Evolutionary conservation across 2,113 vertebrate genomes (phyloP), one percentile per base, ranked within the genome.

Genomic region (Oncorhynchus clarkii): DNA sequence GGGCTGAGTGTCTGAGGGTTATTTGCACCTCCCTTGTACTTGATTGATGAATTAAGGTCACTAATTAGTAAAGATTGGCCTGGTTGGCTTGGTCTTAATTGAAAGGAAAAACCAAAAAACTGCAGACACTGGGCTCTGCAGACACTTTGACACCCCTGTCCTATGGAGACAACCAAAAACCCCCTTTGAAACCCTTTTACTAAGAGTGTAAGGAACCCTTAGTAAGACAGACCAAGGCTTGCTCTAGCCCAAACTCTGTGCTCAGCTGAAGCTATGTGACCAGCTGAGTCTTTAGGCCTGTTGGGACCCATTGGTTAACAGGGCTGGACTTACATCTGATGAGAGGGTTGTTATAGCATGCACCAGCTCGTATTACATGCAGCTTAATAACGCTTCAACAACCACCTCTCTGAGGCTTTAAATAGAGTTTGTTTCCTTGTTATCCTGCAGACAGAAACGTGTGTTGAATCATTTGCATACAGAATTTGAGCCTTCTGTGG

Each of bases 271-370:
- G 67, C 48, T 71, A 64, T n/a, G 70, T 57, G 77, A 29, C 70
- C 74, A 34, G 73, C 80, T 78, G 68, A 74, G 80, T 45, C 67
- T 26, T 24, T 16, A 64, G 11, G 31, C 66, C 69, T 29, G 48
- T 51, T 59, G 22, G 71, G 71, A 72, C 29, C 20, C 57, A 70
- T n/a, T 48, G 67, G 67, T 7, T 48, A 70, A 13, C 67, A 48
- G 39, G 16, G 49, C 48, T 59, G 14, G 48, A 71, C 27, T 54
- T 29, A 62, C 51, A 73, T 75, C 51, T 72, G 39, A 76, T 62
- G 67, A 79, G n/a, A 80, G 62, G 65, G 60, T 59, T 39, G 49
- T 72, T 34, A 5, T 0, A 49, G 74, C 34, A 27, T 69, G 68
- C 45, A 20, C 66, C 70, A 48, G 57, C 70, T 83, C 29, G 4